A percentile compares a stretch with the other conserved stretches of the same genome.
phyloP scores from a whole-genome alignment of 2,888 invertebrate genomes.

The Agrilus biguttatus region DNA sequence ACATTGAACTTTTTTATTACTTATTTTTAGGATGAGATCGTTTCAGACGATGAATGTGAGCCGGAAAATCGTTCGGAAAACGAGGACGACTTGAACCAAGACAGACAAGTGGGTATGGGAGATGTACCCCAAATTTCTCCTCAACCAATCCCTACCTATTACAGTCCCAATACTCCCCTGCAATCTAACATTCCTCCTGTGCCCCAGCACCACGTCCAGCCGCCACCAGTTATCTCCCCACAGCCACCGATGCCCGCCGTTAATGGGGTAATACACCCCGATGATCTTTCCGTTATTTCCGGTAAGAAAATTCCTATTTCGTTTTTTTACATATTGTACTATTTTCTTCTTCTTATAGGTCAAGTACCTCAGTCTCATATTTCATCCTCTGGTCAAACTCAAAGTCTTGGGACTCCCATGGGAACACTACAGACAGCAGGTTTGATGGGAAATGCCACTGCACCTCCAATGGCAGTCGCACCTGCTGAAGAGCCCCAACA shows the following conservation, averaged over 20 bases:
- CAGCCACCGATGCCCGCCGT: conserved; percentile 24
- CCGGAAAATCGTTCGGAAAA: conserved; percentile 45
- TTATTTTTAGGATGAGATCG: conserved; percentile 37
- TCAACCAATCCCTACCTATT: conserved; percentile 17
- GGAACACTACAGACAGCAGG: conserved; percentile 1
- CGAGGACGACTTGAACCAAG: conserved; percentile 42
- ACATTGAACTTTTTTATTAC: background rate
- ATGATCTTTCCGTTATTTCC: conserved; percentile 24
- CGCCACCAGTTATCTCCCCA: conserved; percentile 20
- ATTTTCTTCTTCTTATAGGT: too few relatives aligned
- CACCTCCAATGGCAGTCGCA: background rate
- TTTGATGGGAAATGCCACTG: conserved; percentile 1
- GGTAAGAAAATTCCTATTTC: conserved; percentile 10
- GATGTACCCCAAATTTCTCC: conserved; percentile 16
- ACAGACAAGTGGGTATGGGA: conserved; percentile 10
- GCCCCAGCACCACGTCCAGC: conserved; percentile 22
- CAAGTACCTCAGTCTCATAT: too few relatives aligned
- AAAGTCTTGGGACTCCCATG: background rate
- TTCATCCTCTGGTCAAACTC: background rate
- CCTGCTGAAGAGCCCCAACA: background rate
- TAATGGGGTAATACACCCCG: conserved; percentile 31
- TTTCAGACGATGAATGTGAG: conserved; percentile 47
- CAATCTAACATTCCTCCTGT: conserved; percentile 21
- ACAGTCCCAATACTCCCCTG: conserved; percentile 19
- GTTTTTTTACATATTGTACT: background rate